Percentiles rank a stretch among this genome's conserved stretches.
Evolutionary conservation across 2,113 vertebrate species (phyloP).

Genomic region (Vulpes vulpes): DNA sequence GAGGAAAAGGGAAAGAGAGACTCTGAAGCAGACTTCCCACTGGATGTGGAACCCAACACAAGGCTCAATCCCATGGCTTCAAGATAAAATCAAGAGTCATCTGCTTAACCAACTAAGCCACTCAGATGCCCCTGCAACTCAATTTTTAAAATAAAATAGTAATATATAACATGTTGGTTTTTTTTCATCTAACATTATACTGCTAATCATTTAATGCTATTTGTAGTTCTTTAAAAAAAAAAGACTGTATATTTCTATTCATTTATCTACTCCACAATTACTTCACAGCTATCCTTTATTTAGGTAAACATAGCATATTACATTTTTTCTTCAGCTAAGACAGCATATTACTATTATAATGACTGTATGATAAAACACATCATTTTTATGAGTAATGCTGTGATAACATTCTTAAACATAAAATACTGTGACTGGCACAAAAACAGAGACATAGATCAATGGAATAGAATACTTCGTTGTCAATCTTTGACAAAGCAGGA

Average conservation of each 20-base stretch:
- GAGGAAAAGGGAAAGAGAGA: neutral
- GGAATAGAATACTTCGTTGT: neutral
- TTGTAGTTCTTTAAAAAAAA: constrained; percentile 7
- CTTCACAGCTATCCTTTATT: constrained; percentile 16
- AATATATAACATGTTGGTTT: neutral
- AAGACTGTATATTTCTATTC: neutral
- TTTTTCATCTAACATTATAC: neutral
- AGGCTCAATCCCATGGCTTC: neutral
- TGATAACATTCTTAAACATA: neutral
- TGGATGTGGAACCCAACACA: neutral
- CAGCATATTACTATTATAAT: neutral
- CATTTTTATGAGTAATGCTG: neutral
- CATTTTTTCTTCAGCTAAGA: too few species aligned
- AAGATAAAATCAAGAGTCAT: neutral
- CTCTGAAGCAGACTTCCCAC: neutral
- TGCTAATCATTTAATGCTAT: neutral
- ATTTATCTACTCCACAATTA: neutral
- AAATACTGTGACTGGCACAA: neutral
- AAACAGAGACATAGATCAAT: neutral
- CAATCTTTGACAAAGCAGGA: neutral
- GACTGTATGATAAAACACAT: neutral
- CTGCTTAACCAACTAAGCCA: neutral
- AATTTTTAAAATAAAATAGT: neutral
- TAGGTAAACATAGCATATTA: constrained; percentile 12
- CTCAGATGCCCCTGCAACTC: neutral